phyloP scores from a whole-genome alignment of 2,888 invertebrate genomes.

The Zeuzera pyrina region DNA sequence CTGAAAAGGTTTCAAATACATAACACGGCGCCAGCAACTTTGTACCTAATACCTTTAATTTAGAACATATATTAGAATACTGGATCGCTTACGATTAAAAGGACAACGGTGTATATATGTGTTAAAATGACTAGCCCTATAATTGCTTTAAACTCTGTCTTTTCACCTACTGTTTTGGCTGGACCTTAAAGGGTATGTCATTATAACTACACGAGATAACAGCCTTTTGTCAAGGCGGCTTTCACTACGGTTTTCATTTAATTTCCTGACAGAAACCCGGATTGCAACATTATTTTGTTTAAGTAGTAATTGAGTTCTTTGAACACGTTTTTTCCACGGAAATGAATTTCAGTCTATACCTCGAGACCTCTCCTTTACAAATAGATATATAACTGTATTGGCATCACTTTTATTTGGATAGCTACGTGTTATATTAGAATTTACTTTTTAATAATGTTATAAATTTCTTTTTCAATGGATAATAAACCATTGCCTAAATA shows the following conservation, averaged over 20 bases:
- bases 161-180: slow-evolving; percentile 41
- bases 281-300: slow-evolving; percentile 63
- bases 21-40: slow-evolving; percentile 29
- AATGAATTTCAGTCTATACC: slow-evolving; percentile 46
- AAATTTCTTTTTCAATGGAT: too few species aligned
- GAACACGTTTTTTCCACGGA: slow-evolving; percentile 56
- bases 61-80: slow-evolving; percentile 44
- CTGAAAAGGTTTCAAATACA: slow-evolving; percentile 50
- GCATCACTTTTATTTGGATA: too few species aligned
- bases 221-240: slow-evolving; percentile 44
- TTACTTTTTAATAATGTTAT: too few species aligned
- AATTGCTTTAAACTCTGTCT: slow-evolving; percentile 49
- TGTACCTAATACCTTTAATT: slow-evolving; percentile 33
- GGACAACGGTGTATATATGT: slow-evolving; percentile 36
- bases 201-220: slow-evolving; percentile 60
- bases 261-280: slow-evolving; percentile 62
- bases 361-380: slow-evolving; percentile 13
- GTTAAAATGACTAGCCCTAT: slow-evolving; percentile 44
- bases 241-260: slow-evolving; percentile 61
- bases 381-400: background rate
- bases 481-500: too few species aligned
- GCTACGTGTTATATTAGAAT: too few species aligned
- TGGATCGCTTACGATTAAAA: slow-evolving; percentile 36
- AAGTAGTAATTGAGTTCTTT: slow-evolving; percentile 66
- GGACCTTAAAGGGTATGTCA: slow-evolving; percentile 40